Evolutionary conservation across 2,888 invertebrate species (phyloP), one percentile per base, ranked within the genome.

Genomic region (Drosophila ustulata): DNA sequence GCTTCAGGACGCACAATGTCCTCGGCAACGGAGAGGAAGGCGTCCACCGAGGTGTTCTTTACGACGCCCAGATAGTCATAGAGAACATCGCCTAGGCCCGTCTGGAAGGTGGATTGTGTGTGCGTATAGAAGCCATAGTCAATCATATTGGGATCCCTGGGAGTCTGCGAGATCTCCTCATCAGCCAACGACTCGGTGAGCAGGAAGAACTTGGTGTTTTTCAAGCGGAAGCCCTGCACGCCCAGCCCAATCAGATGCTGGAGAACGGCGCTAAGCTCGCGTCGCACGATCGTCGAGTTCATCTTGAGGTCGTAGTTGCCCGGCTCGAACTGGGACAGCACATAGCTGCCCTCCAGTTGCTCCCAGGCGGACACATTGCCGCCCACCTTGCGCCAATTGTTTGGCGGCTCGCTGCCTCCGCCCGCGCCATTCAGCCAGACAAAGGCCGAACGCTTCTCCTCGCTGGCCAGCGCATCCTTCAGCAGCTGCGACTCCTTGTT

Each of bases 251-350:
- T 89, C 95, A 98, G 97, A 77, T 94, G 94, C 41, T 93, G 92
- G 1, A 98, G 91, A 0, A 96, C 95, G 0, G 93, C 93, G 83
- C 95, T 93, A 77, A 97, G 95, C 89, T 95, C 94, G 1, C 93
- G 89, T 3, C 95, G 93, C 0, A 97, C 96, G 0, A 91, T 90
- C 0, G 93, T 92, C 88, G 97, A 96, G 66, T 95, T 93, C 93
- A 96, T 96, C 93, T 98, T 97, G 4, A 98, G 94, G 90, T 98
- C 97, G 0, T 98, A 96, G 84, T 95, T 94, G 13, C 94, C 93
- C 0, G 90, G 91, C 0, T 93, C 93, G 83, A 95, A 96, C 83
- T 96, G 96, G 68, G 97, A 96, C 56, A 97, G 94, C 91, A 97
- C 97, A 92, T 94, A 97, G 70, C 88, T 90, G 46, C 85, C 82